Percentiles rank a stretch among this genome's conserved stretches.
phyloP scores from a whole-genome alignment of 1,140 invertebrate species.

The Drosophila nigromelanica region DNA sequence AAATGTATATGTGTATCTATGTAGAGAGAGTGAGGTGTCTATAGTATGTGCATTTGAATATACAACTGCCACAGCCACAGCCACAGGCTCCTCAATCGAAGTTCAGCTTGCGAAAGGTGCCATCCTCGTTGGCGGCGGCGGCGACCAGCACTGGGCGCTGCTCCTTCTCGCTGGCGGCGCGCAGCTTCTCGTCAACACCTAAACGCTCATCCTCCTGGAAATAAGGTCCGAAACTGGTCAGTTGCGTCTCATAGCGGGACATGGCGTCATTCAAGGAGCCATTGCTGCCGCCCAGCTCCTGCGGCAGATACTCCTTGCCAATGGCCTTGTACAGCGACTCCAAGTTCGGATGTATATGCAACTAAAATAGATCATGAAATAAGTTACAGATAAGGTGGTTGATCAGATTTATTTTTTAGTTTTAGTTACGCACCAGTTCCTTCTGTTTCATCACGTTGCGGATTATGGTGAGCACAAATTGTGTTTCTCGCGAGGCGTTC shows the following conservation, averaged over 20 bases:
- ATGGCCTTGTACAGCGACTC: constrained; percentile 84
- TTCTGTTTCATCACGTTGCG: constrained; percentile 80
- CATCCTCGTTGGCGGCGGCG: constrained; percentile 35
- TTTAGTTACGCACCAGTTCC: constrained; percentile 63
- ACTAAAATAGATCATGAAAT: constrained; percentile 33
- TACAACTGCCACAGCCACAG: constrained; percentile 40
- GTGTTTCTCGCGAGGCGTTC: constrained; percentile 84
- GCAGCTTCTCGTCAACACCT: constrained; percentile 85
- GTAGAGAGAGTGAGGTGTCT: constrained; percentile 32
- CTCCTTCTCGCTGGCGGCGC: constrained; percentile 67
- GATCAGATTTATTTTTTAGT: too few relatives aligned
- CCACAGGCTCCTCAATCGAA: constrained; percentile 69
- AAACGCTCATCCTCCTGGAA: constrained; percentile 85
- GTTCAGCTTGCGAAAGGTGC: constrained; percentile 73
- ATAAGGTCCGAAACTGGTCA: constrained; percentile 83
- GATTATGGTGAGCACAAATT: constrained; percentile 67
- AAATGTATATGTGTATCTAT: constrained; percentile 15
- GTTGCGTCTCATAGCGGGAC: constrained; percentile 85
- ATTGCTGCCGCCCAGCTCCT: constrained; percentile 86
- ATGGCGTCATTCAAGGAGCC: constrained; percentile 83
- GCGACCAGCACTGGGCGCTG: constrained; percentile 21
- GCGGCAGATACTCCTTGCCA: constrained; percentile 85
- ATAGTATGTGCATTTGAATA: constrained; percentile 68
- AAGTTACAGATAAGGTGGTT: not conserved
- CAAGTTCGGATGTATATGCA: constrained; percentile 73